Evolutionary conservation across 2,888 invertebrate species (phyloP), one percentile per base, ranked within the genome.

Genomic region (Dorcus hopei): DNA sequence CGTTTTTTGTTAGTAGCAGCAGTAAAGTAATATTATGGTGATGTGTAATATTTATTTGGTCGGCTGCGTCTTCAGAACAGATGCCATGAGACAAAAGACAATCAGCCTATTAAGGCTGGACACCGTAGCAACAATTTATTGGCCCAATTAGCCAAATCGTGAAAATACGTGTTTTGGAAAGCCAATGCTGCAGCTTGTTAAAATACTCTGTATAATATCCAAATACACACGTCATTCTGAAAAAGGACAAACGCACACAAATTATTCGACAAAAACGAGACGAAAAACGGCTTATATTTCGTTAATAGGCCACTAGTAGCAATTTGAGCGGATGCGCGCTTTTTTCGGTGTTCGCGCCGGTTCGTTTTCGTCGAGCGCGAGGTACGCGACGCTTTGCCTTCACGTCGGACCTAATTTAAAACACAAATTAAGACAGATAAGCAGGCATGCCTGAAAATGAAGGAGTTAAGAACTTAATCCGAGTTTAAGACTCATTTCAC

Each of bases 131-230:
- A 77, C 79, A 79, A 81, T 81, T 81, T 81, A 81, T 81, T 79
- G 80, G 79, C 74, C 80, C 80, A 81, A 81, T 81, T 81, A 81
- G 81, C 79, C 76, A 79, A 79, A 79, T 79, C 78, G 78, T 75
- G 77, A 76, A 75, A 79, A 77, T 79, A 79, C 78, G 78, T 78
- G 79, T 79, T 66, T 65, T 61, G 77, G 77, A 77, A 76, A 76
- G 74, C 71, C 77, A 78, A 78, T 77, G 76, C 74, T 72, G 74
- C 74, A 59, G 59, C 59, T 59, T 59, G 59, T 59, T 59, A 59
- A 59, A 59, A 59, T 59, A 54, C 59, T 48, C 59, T 51, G 55
- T 52, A 45, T 45, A 45, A 45, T 45, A 45, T 45, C 45, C 45
- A 23, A 45, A 45, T 59, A 38, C 54, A 54, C 54, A 54, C 54